These are phyloP conservation scores for Gallinago paraguaiae DNA, from an alignment of 2,113 vertebrate genomes.

Conservation along the genomic window DNA sequence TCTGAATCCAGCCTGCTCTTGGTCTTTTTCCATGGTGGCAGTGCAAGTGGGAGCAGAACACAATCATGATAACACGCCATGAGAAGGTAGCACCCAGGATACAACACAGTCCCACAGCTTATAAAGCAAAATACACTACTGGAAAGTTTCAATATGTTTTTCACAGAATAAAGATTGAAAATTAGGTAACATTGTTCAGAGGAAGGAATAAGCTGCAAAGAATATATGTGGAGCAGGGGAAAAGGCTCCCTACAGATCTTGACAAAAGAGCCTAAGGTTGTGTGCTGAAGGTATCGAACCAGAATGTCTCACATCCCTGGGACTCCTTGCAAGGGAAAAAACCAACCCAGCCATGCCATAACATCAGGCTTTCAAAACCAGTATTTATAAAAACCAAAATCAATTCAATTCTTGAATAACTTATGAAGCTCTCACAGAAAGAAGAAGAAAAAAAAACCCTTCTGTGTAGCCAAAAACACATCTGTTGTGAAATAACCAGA, in stretches of 20 bases:
- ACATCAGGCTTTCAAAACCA: background rate
- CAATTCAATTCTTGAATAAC: background rate
- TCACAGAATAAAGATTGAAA: background rate
- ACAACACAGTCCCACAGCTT: background rate
- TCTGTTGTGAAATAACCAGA: background rate
- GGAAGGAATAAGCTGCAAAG: background rate
- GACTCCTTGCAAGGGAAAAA: background rate
- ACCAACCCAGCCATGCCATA: background rate
- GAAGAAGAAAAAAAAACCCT: background rate
- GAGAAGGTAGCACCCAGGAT: background rate
- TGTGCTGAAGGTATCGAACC: background rate
- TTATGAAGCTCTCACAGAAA: background rate
- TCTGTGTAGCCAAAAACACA: background rate
- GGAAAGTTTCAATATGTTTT: background rate
- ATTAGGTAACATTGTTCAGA: background rate
- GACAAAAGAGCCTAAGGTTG: background rate
- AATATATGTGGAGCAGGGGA: fast-evolving
- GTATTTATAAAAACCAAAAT: background rate
- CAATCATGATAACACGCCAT: fast-evolving
- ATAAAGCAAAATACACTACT: background rate
- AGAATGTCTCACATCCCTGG: background rate
- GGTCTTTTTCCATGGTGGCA: background rate
- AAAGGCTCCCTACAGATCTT: background rate
- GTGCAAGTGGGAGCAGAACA: background rate
- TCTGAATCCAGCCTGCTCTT: background rate